Percentiles rank a stretch among this genome's conserved stretches.
These are phyloP conservation scores for Pemphredon lugubris DNA, from an alignment of 2,888 invertebrate genomes.

Conservation along the genomic window DNA sequence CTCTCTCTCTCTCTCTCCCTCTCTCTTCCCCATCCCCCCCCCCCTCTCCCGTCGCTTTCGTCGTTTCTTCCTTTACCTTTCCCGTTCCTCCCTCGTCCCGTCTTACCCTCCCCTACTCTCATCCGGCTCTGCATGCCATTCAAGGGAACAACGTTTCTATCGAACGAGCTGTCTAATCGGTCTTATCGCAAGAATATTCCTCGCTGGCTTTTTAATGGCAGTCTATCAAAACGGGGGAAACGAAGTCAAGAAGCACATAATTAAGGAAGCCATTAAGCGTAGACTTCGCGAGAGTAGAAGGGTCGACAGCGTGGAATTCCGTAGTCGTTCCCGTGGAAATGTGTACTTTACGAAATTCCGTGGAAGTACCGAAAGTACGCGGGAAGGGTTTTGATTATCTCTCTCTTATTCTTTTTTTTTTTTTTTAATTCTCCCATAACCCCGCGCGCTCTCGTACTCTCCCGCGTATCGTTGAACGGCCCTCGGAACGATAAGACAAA, in stretches of 20 bases:
- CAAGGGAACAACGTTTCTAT: slow-evolving; percentile 61
- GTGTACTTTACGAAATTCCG: too few relatives aligned
- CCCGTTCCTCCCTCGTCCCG: slow-evolving; percentile 5
- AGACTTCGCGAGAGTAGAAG: not conserved
- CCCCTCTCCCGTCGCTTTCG: slow-evolving; percentile 22
- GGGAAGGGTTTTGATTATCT: too few relatives aligned
- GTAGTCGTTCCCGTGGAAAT: too few relatives aligned
- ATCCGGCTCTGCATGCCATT: slow-evolving; percentile 48
- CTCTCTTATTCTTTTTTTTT: too few relatives aligned
- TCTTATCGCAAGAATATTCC: slow-evolving; percentile 55
- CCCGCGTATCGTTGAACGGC: too few relatives aligned
- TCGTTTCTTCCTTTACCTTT: slow-evolving; percentile 38
- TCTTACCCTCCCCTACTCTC: slow-evolving; percentile 16
- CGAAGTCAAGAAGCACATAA: slow-evolving; percentile 28
- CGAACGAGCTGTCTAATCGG: slow-evolving; percentile 61
- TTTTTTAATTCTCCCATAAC: too few relatives aligned
- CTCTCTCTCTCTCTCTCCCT: slow-evolving; percentile 23
- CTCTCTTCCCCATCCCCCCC: slow-evolving; percentile 19
- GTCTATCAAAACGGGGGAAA: slow-evolving; percentile 32
- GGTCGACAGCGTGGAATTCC: too few relatives aligned
- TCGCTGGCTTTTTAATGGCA: slow-evolving; percentile 49
- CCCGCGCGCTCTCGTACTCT: too few relatives aligned
- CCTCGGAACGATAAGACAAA: too few relatives aligned
- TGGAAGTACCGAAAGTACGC: too few relatives aligned
- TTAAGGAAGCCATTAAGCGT: slow-evolving; percentile 31